Percentiles rank a stretch among this genome's conserved stretches.
These are phyloP conservation scores for Polymixis flavicincta DNA, from an alignment of 2,888 invertebrate genomes.

Conservation along the genomic window DNA sequence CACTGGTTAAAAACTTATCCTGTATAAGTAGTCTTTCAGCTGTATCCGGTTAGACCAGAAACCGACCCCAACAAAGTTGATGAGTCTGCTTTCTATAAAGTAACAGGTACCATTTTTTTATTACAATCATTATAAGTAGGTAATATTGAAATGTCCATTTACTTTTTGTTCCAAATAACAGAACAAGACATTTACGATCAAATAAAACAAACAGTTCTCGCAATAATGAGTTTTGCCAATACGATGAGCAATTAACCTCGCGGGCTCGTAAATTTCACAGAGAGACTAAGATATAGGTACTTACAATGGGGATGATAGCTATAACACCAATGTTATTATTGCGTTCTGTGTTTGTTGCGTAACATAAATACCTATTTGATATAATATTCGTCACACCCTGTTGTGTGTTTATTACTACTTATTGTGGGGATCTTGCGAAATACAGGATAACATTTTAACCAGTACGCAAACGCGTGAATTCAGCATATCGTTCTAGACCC, in stretches of 20 bases:
- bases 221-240: conserved; percentile 56
- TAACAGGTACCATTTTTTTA: conserved; percentile 3
- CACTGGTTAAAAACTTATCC: too few species aligned
- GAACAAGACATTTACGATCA: conserved; percentile 36
- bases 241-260: conserved; percentile 61
- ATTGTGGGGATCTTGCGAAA: neutral
- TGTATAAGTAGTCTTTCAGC: neutral
- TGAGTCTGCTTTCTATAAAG: neutral
- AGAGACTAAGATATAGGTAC: conserved; percentile 34
- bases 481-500: too few species aligned
- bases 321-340: conserved; percentile 14
- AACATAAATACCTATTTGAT: neutral
- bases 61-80: neutral
- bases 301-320: conserved; percentile 3
- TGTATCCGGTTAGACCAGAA: neutral
- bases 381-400: neutral
- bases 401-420: neutral
- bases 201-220: conserved; percentile 49
- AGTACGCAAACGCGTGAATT: too few species aligned
- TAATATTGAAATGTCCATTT: conserved; percentile 29
- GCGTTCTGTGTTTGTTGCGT: conserved; percentile 8
- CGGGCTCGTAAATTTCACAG: conserved; percentile 55
- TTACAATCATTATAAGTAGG: conserved; percentile 13
- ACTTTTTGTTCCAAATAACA: conserved; percentile 32
- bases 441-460: too few species aligned